phyloP scores from a whole-genome alignment of 2,113 vertebrate species.

The Vireo altiloquus region DNA sequence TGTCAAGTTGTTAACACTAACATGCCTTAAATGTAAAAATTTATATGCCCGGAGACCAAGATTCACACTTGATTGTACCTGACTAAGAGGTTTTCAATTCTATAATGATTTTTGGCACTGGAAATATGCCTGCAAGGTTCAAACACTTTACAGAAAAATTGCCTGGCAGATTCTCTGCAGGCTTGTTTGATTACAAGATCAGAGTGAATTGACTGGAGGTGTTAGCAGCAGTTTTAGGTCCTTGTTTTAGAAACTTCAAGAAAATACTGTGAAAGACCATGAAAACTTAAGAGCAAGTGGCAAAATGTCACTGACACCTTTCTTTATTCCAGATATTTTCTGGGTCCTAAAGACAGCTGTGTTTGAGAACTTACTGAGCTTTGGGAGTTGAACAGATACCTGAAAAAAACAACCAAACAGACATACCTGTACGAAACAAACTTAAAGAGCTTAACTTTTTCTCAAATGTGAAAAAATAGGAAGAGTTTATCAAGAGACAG shows the following conservation, averaged over 20 bases:
- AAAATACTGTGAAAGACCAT: background rate
- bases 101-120: constrained; percentile 50
- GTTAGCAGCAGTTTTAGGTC: background rate
- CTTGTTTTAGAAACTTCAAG: background rate
- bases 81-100: constrained; percentile 34
- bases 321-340: background rate
- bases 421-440: background rate
- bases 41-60: constrained; percentile 12
- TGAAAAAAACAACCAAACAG: background rate
- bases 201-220: constrained; percentile 26
- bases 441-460: background rate
- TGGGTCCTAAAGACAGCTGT: background rate
- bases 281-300: background rate
- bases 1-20: constrained; percentile 64
- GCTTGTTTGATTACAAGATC: constrained; percentile 38
- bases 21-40: constrained; percentile 47
- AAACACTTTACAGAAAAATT: constrained; percentile 22
- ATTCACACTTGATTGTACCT: constrained; percentile 49
- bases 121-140: constrained; percentile 57
- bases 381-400: background rate
- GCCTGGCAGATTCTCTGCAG: background rate
- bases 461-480: background rate
- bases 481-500: background rate
- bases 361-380: background rate
- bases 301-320: background rate